A percentile compares a stretch with the other conserved stretches of the same genome.
Conservation (phyloP, 1,140 invertebrate genomes). For the Archegozetes longisetosus region DNA sequence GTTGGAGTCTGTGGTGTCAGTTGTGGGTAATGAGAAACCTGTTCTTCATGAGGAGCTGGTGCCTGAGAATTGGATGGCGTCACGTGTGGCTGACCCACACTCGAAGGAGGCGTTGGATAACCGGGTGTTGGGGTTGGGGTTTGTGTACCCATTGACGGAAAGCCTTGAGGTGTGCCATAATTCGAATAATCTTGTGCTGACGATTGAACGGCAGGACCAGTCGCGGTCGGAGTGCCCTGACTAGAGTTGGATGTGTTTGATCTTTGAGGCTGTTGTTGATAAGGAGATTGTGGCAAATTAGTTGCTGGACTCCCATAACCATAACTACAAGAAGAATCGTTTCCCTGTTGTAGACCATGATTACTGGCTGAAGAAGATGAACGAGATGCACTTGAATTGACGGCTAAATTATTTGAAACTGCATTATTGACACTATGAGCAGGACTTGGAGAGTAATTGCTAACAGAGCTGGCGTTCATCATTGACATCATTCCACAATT, state of each 20-base stretch:
- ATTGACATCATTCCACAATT: neutral
- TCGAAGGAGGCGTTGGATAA: slow-evolving; percentile 17
- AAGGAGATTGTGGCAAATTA: slow-evolving; percentile 9
- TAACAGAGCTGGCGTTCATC: neutral
- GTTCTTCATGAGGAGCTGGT: neutral
- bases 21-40: neutral
- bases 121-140: slow-evolving; percentile 5
- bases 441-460: neutral
- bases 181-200: slow-evolving; percentile 4
- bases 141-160: slow-evolving; percentile 11
- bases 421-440: neutral
- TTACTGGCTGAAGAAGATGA: neutral
- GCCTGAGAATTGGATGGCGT: neutral
- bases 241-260: slow-evolving; percentile 15
- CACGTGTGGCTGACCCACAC: slow-evolving; percentile 11
- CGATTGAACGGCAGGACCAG: neutral
- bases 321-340: slow-evolving; percentile 14
- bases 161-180: slow-evolving; percentile 11
- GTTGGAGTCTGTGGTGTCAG: neutral
- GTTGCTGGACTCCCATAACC: slow-evolving; percentile 11
- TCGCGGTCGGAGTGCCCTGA: slow-evolving; percentile 3
- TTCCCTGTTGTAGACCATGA: slow-evolving; percentile 2
- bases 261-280: slow-evolving; percentile 4
- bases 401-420: neutral
- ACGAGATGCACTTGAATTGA: neutral